These are phyloP conservation scores for Dufourea novaeangliae DNA, from an alignment of 1,140 invertebrate species.

Conservation along the genomic window DNA sequence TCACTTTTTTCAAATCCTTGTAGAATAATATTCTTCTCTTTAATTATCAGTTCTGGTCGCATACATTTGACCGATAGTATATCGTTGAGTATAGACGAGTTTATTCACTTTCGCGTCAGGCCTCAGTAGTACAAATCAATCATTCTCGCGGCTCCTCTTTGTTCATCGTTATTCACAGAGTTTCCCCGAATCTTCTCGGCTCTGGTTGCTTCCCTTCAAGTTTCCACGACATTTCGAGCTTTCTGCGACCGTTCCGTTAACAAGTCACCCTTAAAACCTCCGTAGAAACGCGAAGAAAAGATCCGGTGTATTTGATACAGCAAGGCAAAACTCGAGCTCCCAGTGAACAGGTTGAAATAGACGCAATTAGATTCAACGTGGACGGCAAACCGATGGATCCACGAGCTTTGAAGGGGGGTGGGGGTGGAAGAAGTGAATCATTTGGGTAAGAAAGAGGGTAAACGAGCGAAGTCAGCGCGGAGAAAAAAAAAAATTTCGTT, in stretches of 20 bases:
- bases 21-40: too few species aligned
- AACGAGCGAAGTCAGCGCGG: not conserved
- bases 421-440: not conserved
- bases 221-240: too few species aligned
- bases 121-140: not conserved
- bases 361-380: not conserved
- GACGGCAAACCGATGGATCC: not conserved
- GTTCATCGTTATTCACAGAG: not conserved
- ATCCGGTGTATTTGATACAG: not conserved
- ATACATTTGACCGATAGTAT: too few species aligned
- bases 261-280: not conserved
- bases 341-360: not conserved
- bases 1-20: too few species aligned
- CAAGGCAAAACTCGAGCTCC: not conserved
- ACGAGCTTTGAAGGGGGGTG: too few species aligned
- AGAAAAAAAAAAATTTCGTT: conserved; percentile 3
- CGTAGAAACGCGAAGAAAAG: not conserved
- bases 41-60: too few species aligned
- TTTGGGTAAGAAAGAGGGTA: not conserved
- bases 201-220: too few species aligned
- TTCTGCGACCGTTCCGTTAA: not conserved
- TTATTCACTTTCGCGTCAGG: too few species aligned
- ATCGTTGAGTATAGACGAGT: too few species aligned
- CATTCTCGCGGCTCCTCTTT: not conserved
- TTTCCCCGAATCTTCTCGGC: not conserved